Base-by-base conservation (phyloP, 2,797 vertebrate species). In the Merluccius polli region DNA sequence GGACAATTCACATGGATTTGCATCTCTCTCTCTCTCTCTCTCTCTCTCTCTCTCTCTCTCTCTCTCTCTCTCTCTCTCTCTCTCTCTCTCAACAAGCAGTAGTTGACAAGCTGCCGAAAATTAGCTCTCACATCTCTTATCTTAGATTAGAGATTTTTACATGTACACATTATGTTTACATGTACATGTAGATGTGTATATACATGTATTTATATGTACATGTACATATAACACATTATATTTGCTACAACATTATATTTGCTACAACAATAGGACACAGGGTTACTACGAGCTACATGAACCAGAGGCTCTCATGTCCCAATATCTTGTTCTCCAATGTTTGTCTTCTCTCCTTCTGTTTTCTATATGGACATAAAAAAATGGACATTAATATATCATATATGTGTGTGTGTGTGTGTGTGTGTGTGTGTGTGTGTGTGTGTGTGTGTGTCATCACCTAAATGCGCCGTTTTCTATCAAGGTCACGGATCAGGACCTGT, bases 401-500 rank as follows among this genome's bases (percentile, higher is more conserved):
- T 44, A 18, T 44, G 13, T 44, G 13, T 44, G 3, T 44, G 11
- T 44, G 11, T 36, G 44, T 6, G 16, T 48, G 16, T 48, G 44
- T 48, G 44, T 7, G 2, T 44, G 15, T 44, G 12, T 44, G 41
- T 44, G 48, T 52, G 0, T 16, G 48, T 52, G 48, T 52, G 1
- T 63, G n/a, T 63, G 1, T 63, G 52, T 63, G 52, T 63, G n/a
- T 65, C 27, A 65, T 65, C 27, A 65, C 59, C 59, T 65, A 65
- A 24, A 2, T 24, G 59, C 9, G 9, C 59, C 11, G 59, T 10
- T 63, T 63, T 11, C 24, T 11, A 65, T 65, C n/a, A 65, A 65
- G 24, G 9, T 0, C 0, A 0, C 0, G 0, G 0, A 87, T 73
- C 75, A 86, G 12, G 0, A 1, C 0, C 71, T 79, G 16, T 10